These are phyloP conservation scores for Artibeus jamaicensis DNA, from an alignment of 2,797 vertebrate species.

Conservation along the genomic window DNA sequence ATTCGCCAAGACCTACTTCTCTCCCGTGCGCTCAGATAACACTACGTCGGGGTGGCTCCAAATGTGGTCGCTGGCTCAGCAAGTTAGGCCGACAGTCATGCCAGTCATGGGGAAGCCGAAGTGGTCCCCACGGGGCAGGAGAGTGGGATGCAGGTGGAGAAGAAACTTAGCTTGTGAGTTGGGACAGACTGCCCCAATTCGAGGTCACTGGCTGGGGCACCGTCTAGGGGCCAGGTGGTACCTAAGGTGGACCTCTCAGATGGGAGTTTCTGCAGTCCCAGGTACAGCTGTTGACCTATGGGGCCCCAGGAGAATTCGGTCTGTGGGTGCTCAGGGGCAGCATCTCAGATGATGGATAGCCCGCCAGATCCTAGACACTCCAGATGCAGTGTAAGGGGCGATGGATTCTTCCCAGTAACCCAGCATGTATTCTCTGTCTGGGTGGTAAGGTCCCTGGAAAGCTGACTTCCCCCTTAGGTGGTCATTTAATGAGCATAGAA, in stretches of 20 bases:
- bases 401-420: neutral
- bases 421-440: neutral
- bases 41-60: neutral
- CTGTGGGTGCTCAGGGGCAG: neutral
- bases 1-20: neutral
- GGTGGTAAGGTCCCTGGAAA: neutral
- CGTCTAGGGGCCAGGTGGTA: neutral
- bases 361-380: neutral
- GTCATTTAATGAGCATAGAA: neutral
- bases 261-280: no score
- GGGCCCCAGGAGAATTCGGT: neutral
- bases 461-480: neutral
- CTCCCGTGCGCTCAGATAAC: neutral
- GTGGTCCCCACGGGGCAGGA: neutral
- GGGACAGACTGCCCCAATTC: neutral
- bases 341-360: neutral
- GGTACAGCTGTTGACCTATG: neutral
- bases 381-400: no score
- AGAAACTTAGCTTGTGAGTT: neutral
- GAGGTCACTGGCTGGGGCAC: neutral
- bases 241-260: neutral
- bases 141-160: neutral
- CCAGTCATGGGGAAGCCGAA: neutral
- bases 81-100: neutral
- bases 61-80: neutral